Evolutionary conservation across 2,113 vertebrate genomes (phyloP).

Genomic region (Cheilinus undulatus): DNA sequence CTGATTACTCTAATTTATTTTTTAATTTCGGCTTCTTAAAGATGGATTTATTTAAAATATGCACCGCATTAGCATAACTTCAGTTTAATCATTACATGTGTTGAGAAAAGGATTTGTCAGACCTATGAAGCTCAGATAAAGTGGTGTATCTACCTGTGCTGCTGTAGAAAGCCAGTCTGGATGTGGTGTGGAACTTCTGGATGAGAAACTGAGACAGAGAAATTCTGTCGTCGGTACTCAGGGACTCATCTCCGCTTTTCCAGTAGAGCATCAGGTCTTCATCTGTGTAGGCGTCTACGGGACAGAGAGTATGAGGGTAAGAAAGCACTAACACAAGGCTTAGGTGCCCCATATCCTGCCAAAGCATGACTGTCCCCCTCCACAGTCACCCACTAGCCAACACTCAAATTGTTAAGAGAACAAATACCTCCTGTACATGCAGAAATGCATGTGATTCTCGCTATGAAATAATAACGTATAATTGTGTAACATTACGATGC

Average conservation of each 20-base stretch:
- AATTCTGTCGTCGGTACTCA: conserved; percentile 94
- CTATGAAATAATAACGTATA: no score
- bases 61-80: not conserved
- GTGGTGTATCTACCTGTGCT: conserved; percentile 89
- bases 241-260: conserved; percentile 94
- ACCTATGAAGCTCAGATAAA: not conserved
- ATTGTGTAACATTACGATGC: no score
- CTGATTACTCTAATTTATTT: not conserved
- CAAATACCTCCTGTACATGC: no score
- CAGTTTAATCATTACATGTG: not conserved
- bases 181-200: conserved; percentile 95
- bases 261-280: conserved; percentile 98
- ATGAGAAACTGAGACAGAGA: conserved; percentile 97
- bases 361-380: no score
- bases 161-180: conserved; percentile 96
- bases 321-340: no score
- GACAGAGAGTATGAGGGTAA: conserved; percentile 1
- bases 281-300: conserved; percentile 95
- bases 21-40: not conserved
- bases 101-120: not conserved
- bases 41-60: not conserved
- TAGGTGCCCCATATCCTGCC: no score
- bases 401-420: no score
- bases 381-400: no score
- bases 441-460: no score